These are phyloP conservation scores for Aporophyla lueneburgensis DNA, from an alignment of 2,888 invertebrate genomes.

Conservation along the genomic window DNA sequence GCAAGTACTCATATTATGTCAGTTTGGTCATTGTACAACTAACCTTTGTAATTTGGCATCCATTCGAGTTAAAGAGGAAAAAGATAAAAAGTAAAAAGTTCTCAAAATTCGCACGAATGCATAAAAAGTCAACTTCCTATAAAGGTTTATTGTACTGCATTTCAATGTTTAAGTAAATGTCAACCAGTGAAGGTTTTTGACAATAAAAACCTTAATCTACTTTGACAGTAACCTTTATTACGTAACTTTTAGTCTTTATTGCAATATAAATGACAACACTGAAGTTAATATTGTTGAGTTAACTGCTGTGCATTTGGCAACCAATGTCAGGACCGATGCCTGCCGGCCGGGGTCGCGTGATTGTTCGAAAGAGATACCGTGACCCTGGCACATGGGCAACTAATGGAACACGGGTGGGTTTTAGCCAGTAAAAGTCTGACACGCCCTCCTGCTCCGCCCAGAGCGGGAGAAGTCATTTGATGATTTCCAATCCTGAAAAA, in stretches of 20 bases:
- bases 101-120: neutral
- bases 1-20: neutral
- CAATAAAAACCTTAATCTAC: constrained; percentile 30
- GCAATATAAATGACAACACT: neutral
- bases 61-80: constrained; percentile 6
- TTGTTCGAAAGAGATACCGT: no score
- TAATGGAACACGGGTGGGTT: no score
- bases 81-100: neutral
- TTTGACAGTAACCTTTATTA: constrained; percentile 12
- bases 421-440: no score
- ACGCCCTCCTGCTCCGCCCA: no score
- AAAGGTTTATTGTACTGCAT: constrained; percentile 2
- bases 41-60: constrained; percentile 16
- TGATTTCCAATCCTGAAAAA: no score
- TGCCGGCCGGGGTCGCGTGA: no score
- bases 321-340: no score
- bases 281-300: neutral
- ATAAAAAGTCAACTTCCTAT: neutral
- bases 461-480: no score
- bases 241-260: neutral
- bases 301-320: neutral
- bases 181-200: constrained; percentile 21
- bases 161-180: constrained; percentile 11
- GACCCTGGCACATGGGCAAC: no score
- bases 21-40: neutral